Conservation (phyloP, 2,888 invertebrate genomes). For the Drosophila emarginata region DNA sequence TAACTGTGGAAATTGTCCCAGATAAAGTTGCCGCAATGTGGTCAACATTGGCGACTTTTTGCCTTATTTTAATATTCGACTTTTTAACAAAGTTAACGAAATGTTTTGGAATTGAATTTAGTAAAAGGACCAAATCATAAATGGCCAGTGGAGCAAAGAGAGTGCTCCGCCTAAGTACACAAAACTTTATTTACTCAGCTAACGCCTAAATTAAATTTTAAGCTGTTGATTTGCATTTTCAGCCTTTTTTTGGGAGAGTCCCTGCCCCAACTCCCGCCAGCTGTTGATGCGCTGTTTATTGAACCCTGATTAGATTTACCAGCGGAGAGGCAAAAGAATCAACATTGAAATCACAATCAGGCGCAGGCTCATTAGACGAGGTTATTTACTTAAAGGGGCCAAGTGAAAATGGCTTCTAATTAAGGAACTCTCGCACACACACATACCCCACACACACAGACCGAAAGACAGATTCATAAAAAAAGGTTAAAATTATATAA, state of each 20-base stretch:
- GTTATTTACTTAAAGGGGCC: conserved; percentile 28
- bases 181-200: conserved; percentile 66
- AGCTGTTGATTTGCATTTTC: conserved; percentile 77
- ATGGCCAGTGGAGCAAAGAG: conserved; percentile 56
- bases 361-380: conserved; percentile 63
- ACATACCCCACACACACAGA: conserved; percentile 23
- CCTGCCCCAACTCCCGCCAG: not conserved
- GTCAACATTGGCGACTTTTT: conserved; percentile 51
- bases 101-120: conserved; percentile 70
- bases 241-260: conserved; percentile 21
- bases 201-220: conserved; percentile 74
- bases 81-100: conserved; percentile 75
- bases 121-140: conserved; percentile 60
- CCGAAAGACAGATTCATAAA: conserved; percentile 39
- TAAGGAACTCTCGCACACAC: conserved; percentile 50
- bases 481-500: conserved; percentile 72
- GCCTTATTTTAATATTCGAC: conserved; percentile 72
- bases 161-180: conserved; percentile 66
- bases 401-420: conserved; percentile 59
- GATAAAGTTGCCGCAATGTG: conserved; percentile 53
- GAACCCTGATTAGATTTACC: conserved; percentile 67
- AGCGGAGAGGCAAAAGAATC: conserved; percentile 41
- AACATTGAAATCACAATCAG: conserved; percentile 42
- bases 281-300: conserved; percentile 56
- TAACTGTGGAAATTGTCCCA: conserved; percentile 8